Conservation (phyloP, 2,113 vertebrate genomes). For the Labrus mixtus region DNA sequence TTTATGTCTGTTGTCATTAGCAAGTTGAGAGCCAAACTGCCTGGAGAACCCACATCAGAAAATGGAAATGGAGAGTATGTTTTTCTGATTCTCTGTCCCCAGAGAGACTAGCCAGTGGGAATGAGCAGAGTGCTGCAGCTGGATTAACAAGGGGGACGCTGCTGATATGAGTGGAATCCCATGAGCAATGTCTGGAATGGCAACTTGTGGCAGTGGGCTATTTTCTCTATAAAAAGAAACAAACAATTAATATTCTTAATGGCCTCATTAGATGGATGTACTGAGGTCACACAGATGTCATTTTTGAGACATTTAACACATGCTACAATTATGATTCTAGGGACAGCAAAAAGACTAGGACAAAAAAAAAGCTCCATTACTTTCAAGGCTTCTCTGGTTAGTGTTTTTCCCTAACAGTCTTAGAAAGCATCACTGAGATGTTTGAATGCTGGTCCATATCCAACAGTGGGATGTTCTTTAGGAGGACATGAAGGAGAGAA, state of each 20-base stretch:
- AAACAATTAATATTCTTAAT: constrained; percentile 43
- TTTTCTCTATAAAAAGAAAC: constrained; percentile 32
- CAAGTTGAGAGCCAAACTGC: constrained; percentile 10
- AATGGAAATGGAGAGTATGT: constrained; percentile 32
- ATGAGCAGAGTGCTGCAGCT: constrained; percentile 54
- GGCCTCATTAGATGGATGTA: constrained; percentile 41
- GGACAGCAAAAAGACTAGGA: neutral
- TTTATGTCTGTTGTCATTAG: neutral
- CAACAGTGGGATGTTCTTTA: too few relatives aligned
- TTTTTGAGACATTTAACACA: constrained; percentile 4
- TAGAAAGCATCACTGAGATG: neutral
- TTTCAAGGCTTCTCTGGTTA: neutral
- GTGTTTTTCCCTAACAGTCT: neutral
- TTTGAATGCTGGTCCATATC: too few relatives aligned
- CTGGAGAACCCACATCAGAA: constrained; percentile 22
- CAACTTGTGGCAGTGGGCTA: constrained; percentile 52
- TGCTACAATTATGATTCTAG: neutral
- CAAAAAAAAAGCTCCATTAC: neutral
- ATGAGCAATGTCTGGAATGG: constrained; percentile 17
- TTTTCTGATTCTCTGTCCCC: constrained; percentile 39
- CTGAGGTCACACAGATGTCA: neutral
- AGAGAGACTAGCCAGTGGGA: constrained; percentile 31
- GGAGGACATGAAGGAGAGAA: too few relatives aligned
- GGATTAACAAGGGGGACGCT: constrained; percentile 59
- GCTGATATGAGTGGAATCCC: constrained; percentile 35